A percentile compares a stretch with the other conserved stretches of the same genome.
Evolutionary conservation across 1,140 invertebrate genomes (phyloP).

Genomic region (Neodiprion pinetum): DNA sequence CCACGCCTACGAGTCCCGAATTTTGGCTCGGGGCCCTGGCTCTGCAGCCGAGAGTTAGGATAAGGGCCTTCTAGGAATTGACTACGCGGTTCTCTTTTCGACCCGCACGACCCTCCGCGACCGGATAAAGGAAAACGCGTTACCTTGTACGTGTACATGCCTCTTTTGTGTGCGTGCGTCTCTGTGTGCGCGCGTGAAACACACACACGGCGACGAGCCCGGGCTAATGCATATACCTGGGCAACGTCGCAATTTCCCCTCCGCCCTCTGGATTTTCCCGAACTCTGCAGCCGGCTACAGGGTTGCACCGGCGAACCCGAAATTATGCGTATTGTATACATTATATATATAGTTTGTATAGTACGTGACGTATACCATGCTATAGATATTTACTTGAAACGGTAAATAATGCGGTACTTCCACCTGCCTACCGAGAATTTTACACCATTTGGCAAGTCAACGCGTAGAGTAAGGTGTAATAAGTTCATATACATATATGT

Average conservation of each 20-base stretch:
- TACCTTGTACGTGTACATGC: no score
- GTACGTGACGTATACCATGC: no score
- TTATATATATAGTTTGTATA: no score
- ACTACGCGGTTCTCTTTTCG: neutral
- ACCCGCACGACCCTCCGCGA: neutral
- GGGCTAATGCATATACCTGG: neutral
- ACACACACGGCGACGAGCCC: no score
- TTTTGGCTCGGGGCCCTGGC: neutral
- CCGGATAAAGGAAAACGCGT: conserved; percentile 1
- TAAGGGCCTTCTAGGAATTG: conserved; percentile 1
- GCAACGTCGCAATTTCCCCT: conserved; percentile 1
- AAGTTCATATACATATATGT: no score
- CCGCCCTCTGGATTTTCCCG: neutral
- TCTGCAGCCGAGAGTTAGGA: neutral
- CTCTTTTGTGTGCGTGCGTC: no score
- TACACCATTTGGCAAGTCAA: no score
- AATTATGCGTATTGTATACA: neutral
- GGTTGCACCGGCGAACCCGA: neutral
- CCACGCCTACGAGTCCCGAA: conserved; percentile 1
- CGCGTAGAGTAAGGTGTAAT: no score
- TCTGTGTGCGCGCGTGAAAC: no score
- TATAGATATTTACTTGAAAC: no score
- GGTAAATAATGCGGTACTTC: no score
- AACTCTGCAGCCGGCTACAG: neutral
- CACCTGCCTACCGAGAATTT: no score